phyloP scores from a whole-genome alignment of 2,113 vertebrate genomes.

The Panthera tigris region DNA sequence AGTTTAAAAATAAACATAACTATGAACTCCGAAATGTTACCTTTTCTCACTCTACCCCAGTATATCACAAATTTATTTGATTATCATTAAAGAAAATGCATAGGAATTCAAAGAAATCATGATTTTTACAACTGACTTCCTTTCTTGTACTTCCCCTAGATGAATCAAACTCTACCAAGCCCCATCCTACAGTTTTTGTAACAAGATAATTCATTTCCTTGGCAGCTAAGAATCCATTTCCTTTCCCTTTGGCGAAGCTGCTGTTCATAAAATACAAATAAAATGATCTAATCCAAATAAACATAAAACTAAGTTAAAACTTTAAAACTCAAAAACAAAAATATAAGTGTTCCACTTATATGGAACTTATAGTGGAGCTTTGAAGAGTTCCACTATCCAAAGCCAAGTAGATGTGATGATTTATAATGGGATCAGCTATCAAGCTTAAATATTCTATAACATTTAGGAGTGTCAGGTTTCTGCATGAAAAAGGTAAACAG shows the following conservation, averaged over 20 bases:
- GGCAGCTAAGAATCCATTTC: background rate
- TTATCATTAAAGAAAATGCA: background rate
- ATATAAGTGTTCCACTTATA: background rate
- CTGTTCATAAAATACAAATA: background rate
- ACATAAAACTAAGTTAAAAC: constrained; percentile 20
- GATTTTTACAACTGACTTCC: constrained; percentile 7
- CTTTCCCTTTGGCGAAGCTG: background rate
- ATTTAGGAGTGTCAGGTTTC: background rate
- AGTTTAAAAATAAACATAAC: constrained; percentile 11
- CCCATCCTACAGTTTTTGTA: background rate
- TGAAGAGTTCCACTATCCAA: background rate
- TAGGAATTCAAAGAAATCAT: constrained; percentile 10
- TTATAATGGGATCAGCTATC: background rate
- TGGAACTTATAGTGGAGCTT: too few relatives aligned
- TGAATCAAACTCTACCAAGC: background rate
- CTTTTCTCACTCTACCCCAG: background rate
- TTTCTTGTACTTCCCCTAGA: background rate
- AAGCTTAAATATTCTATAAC: background rate
- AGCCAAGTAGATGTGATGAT: background rate
- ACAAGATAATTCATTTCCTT: background rate
- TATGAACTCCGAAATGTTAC: background rate
- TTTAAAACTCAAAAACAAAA: constrained; percentile 43
- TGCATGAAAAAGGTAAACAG: background rate
- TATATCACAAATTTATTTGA: constrained; percentile 43
- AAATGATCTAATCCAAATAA: background rate